Evolutionary conservation across 1,140 invertebrate species (phyloP).

Genomic region (Parapsyche elsis): DNA sequence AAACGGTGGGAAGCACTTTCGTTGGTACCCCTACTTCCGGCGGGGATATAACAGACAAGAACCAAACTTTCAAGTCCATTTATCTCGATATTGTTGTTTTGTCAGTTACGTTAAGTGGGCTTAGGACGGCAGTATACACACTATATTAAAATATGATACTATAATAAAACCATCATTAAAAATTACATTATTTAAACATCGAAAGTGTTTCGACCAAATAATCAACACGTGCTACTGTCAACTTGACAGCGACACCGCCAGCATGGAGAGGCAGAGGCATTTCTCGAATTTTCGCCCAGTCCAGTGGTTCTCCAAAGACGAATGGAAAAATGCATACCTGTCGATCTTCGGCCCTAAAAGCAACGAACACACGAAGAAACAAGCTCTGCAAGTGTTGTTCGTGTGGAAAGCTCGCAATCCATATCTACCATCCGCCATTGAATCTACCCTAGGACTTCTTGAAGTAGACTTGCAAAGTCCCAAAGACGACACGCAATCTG

Average conservation of each 20-base stretch:
- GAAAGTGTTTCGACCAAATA: not conserved
- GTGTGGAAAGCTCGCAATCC: slow-evolving; percentile 74
- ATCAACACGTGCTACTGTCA: not conserved
- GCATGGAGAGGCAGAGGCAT: too few species aligned
- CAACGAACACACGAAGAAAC: slow-evolving; percentile 60
- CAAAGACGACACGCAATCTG: slow-evolving; percentile 39
- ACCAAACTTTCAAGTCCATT: too few species aligned
- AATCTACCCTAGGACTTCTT: slow-evolving; percentile 74
- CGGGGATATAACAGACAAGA: too few species aligned
- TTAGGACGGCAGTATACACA: too few species aligned
- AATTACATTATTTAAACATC: too few species aligned
- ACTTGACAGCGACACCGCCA: not conserved
- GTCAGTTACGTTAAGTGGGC: too few species aligned
- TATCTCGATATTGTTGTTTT: too few species aligned
- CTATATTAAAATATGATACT: too few species aligned
- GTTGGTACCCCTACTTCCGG: too few species aligned
- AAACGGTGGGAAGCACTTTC: too few species aligned
- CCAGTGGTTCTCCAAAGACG: slow-evolving; percentile 51
- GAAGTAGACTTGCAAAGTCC: slow-evolving; percentile 66
- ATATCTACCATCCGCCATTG: slow-evolving; percentile 74
- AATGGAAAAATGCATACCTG: slow-evolving; percentile 56
- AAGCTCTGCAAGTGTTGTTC: slow-evolving; percentile 67
- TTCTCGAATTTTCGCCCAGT: slow-evolving; percentile 15
- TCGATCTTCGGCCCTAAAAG: slow-evolving; percentile 67
- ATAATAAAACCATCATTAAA: too few species aligned